A percentile compares a stretch with the other conserved stretches of the same genome.
Conservation (phyloP, 2,888 invertebrate genomes). For the Heteromurus nitidus region DNA sequence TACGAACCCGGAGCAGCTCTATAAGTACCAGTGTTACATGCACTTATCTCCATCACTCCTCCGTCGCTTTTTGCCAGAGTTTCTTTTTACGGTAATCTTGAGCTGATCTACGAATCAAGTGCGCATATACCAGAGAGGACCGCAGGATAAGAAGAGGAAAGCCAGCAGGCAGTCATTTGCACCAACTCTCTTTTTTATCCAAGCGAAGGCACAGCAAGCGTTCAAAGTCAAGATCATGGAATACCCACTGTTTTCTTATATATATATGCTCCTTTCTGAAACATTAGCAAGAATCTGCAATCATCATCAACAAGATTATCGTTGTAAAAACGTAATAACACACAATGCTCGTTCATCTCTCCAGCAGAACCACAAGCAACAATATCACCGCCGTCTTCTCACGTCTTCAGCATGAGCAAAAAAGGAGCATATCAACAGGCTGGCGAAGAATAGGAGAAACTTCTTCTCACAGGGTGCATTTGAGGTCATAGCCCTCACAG, state of each 20-base stretch:
- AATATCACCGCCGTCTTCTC: not conserved
- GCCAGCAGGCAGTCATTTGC: too few relatives aligned
- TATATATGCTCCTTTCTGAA: slow-evolving; percentile 19
- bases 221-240: slow-evolving; percentile 50
- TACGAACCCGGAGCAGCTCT: too few relatives aligned
- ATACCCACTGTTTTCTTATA: slow-evolving; percentile 33
- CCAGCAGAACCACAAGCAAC: slow-evolving; percentile 44
- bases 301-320: slow-evolving; percentile 22
- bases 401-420: not conserved
- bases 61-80: slow-evolving; percentile 35
- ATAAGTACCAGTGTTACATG: too few relatives aligned
- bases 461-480: slow-evolving; percentile 67
- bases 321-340: slow-evolving; percentile 3
- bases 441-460: slow-evolving; percentile 40
- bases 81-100: slow-evolving; percentile 60
- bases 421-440: slow-evolving; percentile 26
- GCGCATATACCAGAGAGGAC: too few relatives aligned
- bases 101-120: slow-evolving; percentile 32
- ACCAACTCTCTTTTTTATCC: not conserved
- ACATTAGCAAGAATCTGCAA: slow-evolving; percentile 41
- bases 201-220: slow-evolving; percentile 18
- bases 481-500: slow-evolving; percentile 65
- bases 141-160: too few relatives aligned
- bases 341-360: slow-evolving; percentile 46
- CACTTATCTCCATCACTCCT: slow-evolving; percentile 8